A percentile compares a stretch with the other conserved stretches of the same genome.
Evolutionary conservation across 2,888 invertebrate species (phyloP).

Genomic region (Archaeoteleia sp.): DNA sequence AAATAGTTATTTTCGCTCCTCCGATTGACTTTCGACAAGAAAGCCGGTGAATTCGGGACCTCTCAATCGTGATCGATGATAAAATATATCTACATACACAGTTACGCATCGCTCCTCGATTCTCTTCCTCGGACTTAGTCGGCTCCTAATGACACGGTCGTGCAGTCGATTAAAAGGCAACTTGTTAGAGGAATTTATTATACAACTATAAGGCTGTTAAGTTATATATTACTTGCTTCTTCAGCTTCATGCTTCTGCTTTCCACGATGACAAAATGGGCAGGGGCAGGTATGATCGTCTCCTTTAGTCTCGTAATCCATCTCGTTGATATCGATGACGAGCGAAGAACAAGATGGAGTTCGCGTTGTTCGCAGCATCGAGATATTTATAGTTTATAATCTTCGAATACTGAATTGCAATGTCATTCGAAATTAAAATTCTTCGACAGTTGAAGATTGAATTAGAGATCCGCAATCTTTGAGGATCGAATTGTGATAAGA

Average conservation of each 20-base stretch:
- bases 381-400: no score
- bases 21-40: slow-evolving; percentile 30
- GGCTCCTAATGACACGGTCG: slow-evolving; percentile 58
- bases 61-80: slow-evolving; percentile 42
- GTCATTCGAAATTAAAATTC: no score
- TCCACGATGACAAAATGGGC: no score
- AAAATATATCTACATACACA: slow-evolving; percentile 50
- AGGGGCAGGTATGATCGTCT: no score
- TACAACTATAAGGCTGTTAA: slow-evolving; percentile 74
- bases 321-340: no score
- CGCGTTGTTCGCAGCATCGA: no score
- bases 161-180: slow-evolving; percentile 72
- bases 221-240: slow-evolving; percentile 53
- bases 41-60: slow-evolving; percentile 49
- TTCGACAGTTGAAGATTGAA: no score
- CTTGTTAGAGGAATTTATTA: slow-evolving; percentile 72
- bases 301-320: no score
- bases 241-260: slow-evolving; percentile 18
- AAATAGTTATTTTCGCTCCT: slow-evolving; percentile 37
- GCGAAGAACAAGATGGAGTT: no score
- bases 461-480: no score
- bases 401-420: no score
- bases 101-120: slow-evolving; percentile 39
- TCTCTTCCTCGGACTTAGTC: slow-evolving; percentile 53
- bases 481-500: no score